Percentiles rank a stretch among this genome's conserved stretches.
phyloP scores from a whole-genome alignment of 2,797 vertebrate species.

The Coregonus ussuriensis region DNA sequence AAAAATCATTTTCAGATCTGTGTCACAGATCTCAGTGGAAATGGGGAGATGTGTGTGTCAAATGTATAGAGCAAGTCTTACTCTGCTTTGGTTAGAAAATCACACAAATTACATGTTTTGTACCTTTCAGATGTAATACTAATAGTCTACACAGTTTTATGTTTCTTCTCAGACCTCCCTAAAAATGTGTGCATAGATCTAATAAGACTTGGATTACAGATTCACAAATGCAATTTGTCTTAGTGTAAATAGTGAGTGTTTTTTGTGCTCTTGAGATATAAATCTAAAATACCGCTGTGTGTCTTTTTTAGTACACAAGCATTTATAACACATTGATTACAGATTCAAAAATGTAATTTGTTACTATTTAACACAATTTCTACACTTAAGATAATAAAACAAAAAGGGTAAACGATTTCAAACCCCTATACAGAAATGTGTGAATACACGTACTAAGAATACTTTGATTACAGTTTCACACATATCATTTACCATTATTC shows the following conservation, averaged over 20 bases:
- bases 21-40: slow-evolving; percentile 37
- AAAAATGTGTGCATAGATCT: neutral
- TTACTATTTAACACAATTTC: neutral
- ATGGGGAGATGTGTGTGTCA: neutral
- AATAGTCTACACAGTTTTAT: too few species aligned
- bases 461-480: slow-evolving; percentile 34
- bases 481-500: slow-evolving; percentile 44
- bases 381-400: neutral
- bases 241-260: neutral
- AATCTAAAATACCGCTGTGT: neutral
- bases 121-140: neutral
- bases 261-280: neutral
- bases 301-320: neutral
- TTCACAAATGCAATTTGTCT: neutral
- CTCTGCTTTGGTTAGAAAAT: neutral
- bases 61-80: neutral
- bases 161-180: too few species aligned
- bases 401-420: neutral
- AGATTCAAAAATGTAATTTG: neutral
- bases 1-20: slow-evolving; percentile 32
- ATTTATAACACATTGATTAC: neutral
- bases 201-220: neutral
- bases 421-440: neutral
- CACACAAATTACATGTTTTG: neutral
- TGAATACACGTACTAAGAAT: neutral